A percentile compares a stretch with the other conserved stretches of the same genome.
Evolutionary conservation across 2,888 invertebrate genomes (phyloP).

Genomic region (Drosophila nr. perissopoda): DNA sequence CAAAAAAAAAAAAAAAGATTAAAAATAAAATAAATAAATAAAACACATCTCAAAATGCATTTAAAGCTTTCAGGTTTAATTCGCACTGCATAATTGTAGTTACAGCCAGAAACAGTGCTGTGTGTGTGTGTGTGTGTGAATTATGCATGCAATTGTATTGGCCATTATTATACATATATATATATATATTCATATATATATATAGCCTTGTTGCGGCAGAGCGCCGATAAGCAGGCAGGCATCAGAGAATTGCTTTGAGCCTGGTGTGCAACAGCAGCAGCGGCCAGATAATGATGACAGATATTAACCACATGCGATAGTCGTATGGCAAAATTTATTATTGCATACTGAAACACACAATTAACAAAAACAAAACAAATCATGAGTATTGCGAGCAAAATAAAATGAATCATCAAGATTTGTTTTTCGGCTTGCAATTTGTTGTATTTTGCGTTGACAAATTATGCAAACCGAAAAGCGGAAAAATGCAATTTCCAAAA

Average conservation of each 20-base stretch:
- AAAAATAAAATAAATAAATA: slow-evolving; percentile 15
- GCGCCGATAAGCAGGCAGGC: slow-evolving; percentile 69
- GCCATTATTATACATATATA: slow-evolving; percentile 37
- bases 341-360: slow-evolving; percentile 63
- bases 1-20: not conserved
- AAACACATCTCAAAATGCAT: slow-evolving; percentile 41
- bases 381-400: slow-evolving; percentile 24
- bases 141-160: slow-evolving; percentile 77
- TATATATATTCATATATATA: not conserved
- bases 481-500: slow-evolving; percentile 38
- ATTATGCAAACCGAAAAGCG: slow-evolving; percentile 50
- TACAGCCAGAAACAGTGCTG: slow-evolving; percentile 27
- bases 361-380: slow-evolving; percentile 66
- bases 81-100: slow-evolving; percentile 31
- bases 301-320: slow-evolving; percentile 67
- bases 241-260: slow-evolving; percentile 47
- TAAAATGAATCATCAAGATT: slow-evolving; percentile 57
- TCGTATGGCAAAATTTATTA: slow-evolving; percentile 65
- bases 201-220: slow-evolving; percentile 40
- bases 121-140: slow-evolving; percentile 40
- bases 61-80: slow-evolving; percentile 63
- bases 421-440: slow-evolving; percentile 30
- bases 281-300: slow-evolving; percentile 58
- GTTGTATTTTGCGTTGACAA: slow-evolving; percentile 57
- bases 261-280: slow-evolving; percentile 14